Conservation (phyloP, 2,113 vertebrate genomes). For the Ceyx cyanopectus region DNA sequence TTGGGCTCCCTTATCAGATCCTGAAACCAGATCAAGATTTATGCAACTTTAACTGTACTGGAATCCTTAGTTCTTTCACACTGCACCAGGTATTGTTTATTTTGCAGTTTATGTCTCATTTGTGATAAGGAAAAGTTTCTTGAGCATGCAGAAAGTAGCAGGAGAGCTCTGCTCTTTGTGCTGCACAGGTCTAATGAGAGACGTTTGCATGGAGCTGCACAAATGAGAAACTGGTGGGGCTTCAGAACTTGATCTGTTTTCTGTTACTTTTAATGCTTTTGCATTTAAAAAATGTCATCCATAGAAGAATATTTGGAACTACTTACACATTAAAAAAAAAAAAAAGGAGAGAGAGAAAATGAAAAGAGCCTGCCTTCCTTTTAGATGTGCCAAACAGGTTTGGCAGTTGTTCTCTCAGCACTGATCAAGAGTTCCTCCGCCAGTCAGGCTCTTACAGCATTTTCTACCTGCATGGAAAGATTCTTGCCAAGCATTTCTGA, state of each 20-base stretch:
- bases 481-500: neutral
- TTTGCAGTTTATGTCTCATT: constrained; percentile 31
- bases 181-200: neutral
- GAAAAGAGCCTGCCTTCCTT: constrained; percentile 34
- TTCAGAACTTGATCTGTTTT: constrained; percentile 31
- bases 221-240: constrained; percentile 10
- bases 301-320: constrained; percentile 27
- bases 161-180: constrained; percentile 24
- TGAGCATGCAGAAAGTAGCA: neutral
- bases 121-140: constrained; percentile 38
- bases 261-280: constrained; percentile 43
- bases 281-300: constrained; percentile 36
- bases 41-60: neutral
- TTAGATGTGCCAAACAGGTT: constrained; percentile 16
- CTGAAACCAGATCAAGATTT: neutral
- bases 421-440: neutral
- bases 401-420: neutral
- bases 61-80: neutral
- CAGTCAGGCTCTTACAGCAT: neutral
- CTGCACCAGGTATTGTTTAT: neutral
- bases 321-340: neutral
- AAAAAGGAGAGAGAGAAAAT: neutral
- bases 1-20: neutral
- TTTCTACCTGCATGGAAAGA: neutral
- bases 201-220: neutral